Percentiles rank a stretch among this genome's conserved stretches.
These are phyloP conservation scores for Dascillus cervinus DNA, from an alignment of 2,888 invertebrate species.

Conservation along the genomic window DNA sequence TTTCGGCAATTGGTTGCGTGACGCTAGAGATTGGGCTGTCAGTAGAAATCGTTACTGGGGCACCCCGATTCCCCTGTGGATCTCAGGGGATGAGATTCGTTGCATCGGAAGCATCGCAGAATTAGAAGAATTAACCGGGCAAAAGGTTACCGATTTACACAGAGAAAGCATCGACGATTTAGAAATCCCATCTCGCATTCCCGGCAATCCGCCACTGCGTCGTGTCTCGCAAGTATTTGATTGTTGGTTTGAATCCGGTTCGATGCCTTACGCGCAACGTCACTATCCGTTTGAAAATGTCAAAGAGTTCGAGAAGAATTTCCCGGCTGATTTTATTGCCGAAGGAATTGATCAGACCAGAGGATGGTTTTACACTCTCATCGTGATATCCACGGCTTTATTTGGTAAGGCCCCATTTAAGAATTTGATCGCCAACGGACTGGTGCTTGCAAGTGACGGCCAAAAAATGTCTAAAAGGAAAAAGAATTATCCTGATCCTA, in stretches of 20 bases:
- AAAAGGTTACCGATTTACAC: slow-evolving; percentile 82
- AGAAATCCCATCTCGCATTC: slow-evolving; percentile 81
- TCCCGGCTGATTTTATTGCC: slow-evolving; percentile 99
- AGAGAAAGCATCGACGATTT: slow-evolving; percentile 90
- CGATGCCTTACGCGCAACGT: slow-evolving; percentile 96
- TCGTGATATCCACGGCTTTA: slow-evolving; percentile 91
- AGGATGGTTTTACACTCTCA: slow-evolving; percentile 98
- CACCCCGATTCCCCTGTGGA: slow-evolving; percentile 97
- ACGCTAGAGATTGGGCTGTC: slow-evolving; percentile 97
- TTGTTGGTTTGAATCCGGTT: slow-evolving; percentile 99
- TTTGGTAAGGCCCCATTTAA: slow-evolving; percentile 97
- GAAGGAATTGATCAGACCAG: slow-evolving; percentile 97
- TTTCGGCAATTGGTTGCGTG: slow-evolving; percentile 96
- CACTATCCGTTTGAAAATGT: slow-evolving; percentile 94
- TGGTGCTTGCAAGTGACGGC: slow-evolving; percentile 94
- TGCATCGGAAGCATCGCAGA: slow-evolving; percentile 93
- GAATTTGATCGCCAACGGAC: slow-evolving; percentile 93
- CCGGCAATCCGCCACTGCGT: slow-evolving; percentile 75
- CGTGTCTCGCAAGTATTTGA: slow-evolving; percentile 95
- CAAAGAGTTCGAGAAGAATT: slow-evolving; percentile 80
- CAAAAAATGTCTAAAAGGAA: slow-evolving; percentile 99
- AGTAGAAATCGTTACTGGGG: slow-evolving; percentile 99
- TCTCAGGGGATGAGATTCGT: slow-evolving; percentile 87
- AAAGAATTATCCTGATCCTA: slow-evolving; percentile 97
- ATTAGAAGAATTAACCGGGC: slow-evolving; percentile 74